Conservation (phyloP, 2,888 invertebrate species). For the Drosophila nigricruria region DNA sequence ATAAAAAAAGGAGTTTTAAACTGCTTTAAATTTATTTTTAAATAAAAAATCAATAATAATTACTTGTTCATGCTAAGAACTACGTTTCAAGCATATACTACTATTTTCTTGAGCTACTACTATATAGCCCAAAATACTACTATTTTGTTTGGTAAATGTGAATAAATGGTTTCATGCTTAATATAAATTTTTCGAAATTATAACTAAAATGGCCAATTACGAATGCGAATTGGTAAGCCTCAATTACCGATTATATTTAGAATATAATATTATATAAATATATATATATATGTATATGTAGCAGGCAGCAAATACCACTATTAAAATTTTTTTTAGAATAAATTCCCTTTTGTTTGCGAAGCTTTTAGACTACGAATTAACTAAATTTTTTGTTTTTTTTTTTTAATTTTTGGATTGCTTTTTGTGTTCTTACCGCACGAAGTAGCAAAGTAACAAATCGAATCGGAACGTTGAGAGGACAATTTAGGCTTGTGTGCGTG, state of each 20-base stretch:
- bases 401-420: slow-evolving; percentile 35
- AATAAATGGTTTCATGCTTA: slow-evolving; percentile 49
- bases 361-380: slow-evolving; percentile 65
- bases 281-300: slow-evolving; percentile 2
- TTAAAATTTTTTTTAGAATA: slow-evolving; percentile 14
- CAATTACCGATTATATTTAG: slow-evolving; percentile 47
- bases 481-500: slow-evolving; percentile 46
- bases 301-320: slow-evolving; percentile 60
- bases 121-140: slow-evolving; percentile 35
- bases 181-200: slow-evolving; percentile 53
- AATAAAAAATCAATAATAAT: not conserved
- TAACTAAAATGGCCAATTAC: slow-evolving; percentile 70
- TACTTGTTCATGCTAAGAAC: slow-evolving; percentile 59
- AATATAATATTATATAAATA: slow-evolving; percentile 2
- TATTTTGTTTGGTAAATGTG: slow-evolving; percentile 12
- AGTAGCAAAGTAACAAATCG: slow-evolving; percentile 57
- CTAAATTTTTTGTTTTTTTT: slow-evolving; percentile 1
- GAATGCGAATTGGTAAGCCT: slow-evolving; percentile 61
- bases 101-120: slow-evolving; percentile 29
- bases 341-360: slow-evolving; percentile 48
- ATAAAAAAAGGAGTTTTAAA: not conserved
- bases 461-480: slow-evolving; percentile 39
- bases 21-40: slow-evolving; percentile 2
- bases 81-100: slow-evolving; percentile 58
- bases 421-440: slow-evolving; percentile 72